Conservation (phyloP, 2,797 vertebrate species). For the Limnodromus scolopaceus region DNA sequence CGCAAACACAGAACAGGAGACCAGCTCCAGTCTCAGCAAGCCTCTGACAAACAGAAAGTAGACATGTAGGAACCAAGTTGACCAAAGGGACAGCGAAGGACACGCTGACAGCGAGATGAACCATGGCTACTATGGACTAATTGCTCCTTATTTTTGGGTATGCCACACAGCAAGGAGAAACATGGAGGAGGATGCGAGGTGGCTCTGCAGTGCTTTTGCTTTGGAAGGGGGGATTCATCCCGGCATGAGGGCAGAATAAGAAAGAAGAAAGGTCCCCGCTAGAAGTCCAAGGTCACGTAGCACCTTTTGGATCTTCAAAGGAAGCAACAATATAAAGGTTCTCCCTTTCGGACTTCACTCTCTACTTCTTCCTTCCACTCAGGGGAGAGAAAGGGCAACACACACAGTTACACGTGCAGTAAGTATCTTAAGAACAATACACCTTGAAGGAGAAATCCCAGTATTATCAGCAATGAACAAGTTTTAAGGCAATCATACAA, state of each 20-base stretch:
- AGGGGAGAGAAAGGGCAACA: background rate
- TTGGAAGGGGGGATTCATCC: background rate
- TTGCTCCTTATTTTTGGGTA: background rate
- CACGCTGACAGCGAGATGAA: background rate
- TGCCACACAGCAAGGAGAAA: background rate
- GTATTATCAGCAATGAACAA: background rate
- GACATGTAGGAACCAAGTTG: background rate
- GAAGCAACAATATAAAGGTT: background rate
- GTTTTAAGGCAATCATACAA: background rate
- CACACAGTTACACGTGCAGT: background rate
- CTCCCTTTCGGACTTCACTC: background rate
- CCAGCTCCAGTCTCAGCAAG: background rate
- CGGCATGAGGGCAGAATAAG: background rate
- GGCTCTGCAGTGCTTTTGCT: background rate
- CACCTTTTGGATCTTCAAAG: background rate
- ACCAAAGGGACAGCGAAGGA: background rate
- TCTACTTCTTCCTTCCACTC: background rate
- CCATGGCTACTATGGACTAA: background rate
- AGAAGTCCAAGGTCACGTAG: background rate
- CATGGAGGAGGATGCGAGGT: background rate
- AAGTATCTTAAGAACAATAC: background rate
- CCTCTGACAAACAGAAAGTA: background rate
- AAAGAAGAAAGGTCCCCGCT: background rate
- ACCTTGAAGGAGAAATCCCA: background rate
- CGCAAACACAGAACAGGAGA: background rate